Conservation (phyloP, 1,140 invertebrate genomes). For the Papilio dardanus region DNA sequence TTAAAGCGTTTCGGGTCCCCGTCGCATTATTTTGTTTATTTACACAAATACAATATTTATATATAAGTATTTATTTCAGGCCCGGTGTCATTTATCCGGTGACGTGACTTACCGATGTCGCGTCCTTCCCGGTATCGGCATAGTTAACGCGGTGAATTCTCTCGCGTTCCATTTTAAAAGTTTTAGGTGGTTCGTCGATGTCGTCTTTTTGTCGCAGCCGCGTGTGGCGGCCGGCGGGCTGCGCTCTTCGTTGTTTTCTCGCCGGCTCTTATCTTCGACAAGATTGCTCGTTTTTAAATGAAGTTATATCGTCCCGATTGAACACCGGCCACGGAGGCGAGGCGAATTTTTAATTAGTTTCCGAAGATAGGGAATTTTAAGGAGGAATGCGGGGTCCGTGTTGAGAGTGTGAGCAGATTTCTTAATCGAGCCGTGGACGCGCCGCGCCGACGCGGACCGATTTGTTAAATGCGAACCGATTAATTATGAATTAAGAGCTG, state of each 20-base stretch:
- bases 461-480: constrained; percentile 64
- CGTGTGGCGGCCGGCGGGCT: constrained; percentile 74
- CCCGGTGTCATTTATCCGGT: constrained; percentile 76
- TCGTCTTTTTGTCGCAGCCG: constrained; percentile 65
- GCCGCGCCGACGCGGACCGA: constrained; percentile 51
- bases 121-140: constrained; percentile 80
- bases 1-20: constrained; percentile 79
- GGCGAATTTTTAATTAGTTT: constrained; percentile 82
- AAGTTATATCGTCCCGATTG: constrained; percentile 81
- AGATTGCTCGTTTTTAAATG: constrained; percentile 82
- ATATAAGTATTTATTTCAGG: constrained; percentile 78
- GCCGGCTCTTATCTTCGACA: constrained; percentile 78
- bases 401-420: constrained; percentile 67
- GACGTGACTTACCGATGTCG: constrained; percentile 81
- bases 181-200: constrained; percentile 70
- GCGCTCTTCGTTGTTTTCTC: constrained; percentile 80
- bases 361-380: constrained; percentile 80
- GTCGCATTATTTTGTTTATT: constrained; percentile 78
- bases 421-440: constrained; percentile 75
- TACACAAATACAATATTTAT: constrained; percentile 80
- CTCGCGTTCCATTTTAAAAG: constrained; percentile 79
- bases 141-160: constrained; percentile 78
- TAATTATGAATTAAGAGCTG: constrained; percentile 67
- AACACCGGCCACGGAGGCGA: constrained; percentile 74
- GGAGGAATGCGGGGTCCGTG: constrained; percentile 74